Percentiles rank a stretch among this genome's conserved stretches.
Conservation (phyloP, 92 coral and sea anemone species). For the Parazoanthus darwini region DNA sequence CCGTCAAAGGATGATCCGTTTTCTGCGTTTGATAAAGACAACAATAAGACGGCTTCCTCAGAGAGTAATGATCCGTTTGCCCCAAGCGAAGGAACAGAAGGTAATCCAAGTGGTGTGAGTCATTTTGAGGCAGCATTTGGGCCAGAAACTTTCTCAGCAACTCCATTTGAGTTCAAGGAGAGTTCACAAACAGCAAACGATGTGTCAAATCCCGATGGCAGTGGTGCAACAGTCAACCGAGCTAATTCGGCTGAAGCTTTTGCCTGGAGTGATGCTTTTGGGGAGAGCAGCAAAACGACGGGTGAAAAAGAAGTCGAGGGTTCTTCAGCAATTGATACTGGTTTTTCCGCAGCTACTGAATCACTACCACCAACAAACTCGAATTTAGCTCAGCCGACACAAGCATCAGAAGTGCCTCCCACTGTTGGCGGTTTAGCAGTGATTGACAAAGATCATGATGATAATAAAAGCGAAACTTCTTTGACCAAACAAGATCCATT, state of each 20-base stretch:
- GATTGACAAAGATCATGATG: slow-evolving; percentile 1
- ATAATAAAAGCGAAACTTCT: slow-evolving; percentile 12
- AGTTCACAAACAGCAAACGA: neutral
- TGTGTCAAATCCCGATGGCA: neutral
- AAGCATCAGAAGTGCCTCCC: neutral
- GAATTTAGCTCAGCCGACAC: neutral
- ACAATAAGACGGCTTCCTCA: slow-evolving; percentile 10
- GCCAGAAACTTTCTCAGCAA: slow-evolving; percentile 30
- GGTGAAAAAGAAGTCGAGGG: neutral
- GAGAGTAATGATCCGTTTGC: slow-evolving; percentile 74
- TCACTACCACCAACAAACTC: neutral
- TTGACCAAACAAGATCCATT: slow-evolving; percentile 34
- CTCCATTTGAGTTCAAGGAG: slow-evolving; percentile 34
- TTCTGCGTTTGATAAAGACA: slow-evolving; percentile 14
- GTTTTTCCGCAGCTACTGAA: neutral
- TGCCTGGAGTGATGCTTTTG: slow-evolving; percentile 63
- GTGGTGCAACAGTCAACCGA: slow-evolving; percentile 17
- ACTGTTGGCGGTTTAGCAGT: neutral
- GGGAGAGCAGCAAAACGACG: neutral
- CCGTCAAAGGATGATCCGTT: slow-evolving; percentile 4
- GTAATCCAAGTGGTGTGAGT: slow-evolving; percentile 29
- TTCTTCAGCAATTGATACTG: neutral
- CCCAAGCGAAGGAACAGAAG: slow-evolving; percentile 44
- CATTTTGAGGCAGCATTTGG: slow-evolving; percentile 74
- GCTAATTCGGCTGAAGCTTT: slow-evolving; percentile 34